Evolutionary conservation across 2,888 invertebrate species (phyloP), one percentile per base, ranked within the genome.

Genomic region (Eristalinus sepulchralis): DNA sequence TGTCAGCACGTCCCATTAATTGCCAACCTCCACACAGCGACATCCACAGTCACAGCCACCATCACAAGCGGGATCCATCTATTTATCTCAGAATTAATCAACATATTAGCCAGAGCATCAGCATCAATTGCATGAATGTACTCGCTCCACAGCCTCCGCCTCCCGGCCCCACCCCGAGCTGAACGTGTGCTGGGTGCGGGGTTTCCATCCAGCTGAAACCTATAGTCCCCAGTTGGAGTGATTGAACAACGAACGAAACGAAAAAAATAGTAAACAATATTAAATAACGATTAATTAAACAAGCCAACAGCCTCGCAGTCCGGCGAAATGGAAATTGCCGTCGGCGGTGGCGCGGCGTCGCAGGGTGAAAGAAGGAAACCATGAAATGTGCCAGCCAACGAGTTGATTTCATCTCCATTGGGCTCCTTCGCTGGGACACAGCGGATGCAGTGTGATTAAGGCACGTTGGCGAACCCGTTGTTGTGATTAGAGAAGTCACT

Each of bases 201-300:
- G n/a, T 36, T 22, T 60, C 39, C 34, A 71, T 62, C 47, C 59
- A 67, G 62, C 72, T 66, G 71, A 24, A 68, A 68, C 66, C 71
- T 76, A 85, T 84, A 77, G 68, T 68, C 68, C 76, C 77, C 34
- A n/a, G n/a, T 53, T 59, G 33, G 36, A 13, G 72, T 10, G 55
- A 60, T 64, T 20, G 20, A 64, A 47, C 47, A 53, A 36, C 53
- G 33, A 62, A 70, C 36, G 59, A 47, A 20, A 62, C n/a, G 22
- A 62, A 70, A 70, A 78, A 39, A 39, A 55, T 33, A 53, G 63
- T 70, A 68, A 63, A 81, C 63, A 81, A 77, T 81, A 85, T 85
- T 81, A 81, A 85, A 81, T 81, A 68, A 81, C 81, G 85, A 85
- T 81, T 85, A 85, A 85, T 81, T 77, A 77, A 85, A 81, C 77